These are phyloP conservation scores for Craseonycteris thonglongyai DNA, from an alignment of 2,113 vertebrate species.

Conservation along the genomic window DNA sequence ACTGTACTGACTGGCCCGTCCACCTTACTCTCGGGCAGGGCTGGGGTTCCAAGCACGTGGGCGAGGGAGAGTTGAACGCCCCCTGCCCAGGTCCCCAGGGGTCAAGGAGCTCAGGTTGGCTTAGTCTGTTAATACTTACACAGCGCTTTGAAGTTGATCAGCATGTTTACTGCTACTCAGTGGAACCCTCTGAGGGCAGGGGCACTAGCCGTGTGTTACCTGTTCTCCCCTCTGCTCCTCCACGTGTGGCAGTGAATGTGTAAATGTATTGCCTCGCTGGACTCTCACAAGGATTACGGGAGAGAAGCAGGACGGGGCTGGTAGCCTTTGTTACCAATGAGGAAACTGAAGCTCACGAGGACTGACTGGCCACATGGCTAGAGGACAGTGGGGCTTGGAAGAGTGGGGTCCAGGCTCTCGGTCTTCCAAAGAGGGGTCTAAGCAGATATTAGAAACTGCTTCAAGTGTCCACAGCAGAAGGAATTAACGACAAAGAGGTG, in stretches of 20 bases:
- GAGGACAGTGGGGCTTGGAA: background rate
- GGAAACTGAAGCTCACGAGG: background rate
- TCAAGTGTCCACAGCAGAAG: background rate
- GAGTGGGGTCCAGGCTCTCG: background rate
- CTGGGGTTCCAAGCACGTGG: background rate
- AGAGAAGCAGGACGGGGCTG: background rate
- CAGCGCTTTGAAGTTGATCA: background rate
- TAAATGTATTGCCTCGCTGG: background rate
- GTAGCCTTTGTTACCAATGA: background rate
- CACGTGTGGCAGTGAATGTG: background rate
- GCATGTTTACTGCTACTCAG: no score
- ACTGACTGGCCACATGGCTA: background rate
- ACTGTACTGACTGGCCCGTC: rapidly evolving
- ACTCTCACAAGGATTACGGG: background rate
- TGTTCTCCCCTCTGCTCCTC: background rate
- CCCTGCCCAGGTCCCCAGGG: no score
- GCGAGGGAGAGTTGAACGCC: background rate
- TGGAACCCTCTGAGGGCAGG: background rate
- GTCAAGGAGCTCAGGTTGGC: background rate
- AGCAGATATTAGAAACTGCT: background rate
- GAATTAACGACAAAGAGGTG: background rate
- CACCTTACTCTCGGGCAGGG: background rate
- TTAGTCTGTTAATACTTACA: background rate
- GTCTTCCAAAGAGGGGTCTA: background rate
- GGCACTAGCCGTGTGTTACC: background rate